A percentile compares a stretch with the other conserved stretches of the same genome.
These are phyloP conservation scores for Gallinago paraguaiae DNA, from an alignment of 2,113 vertebrate species.

Conservation along the genomic window DNA sequence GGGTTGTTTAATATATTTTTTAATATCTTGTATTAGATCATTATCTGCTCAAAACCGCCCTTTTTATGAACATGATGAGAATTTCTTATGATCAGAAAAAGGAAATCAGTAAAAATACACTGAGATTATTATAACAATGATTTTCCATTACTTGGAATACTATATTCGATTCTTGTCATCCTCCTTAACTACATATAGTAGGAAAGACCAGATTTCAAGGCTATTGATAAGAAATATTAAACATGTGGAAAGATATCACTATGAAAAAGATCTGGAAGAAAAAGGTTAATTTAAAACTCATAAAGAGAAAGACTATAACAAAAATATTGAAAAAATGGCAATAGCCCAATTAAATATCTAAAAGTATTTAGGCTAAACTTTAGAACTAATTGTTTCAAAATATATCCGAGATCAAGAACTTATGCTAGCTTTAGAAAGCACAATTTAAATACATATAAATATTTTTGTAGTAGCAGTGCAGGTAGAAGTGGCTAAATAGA, in stretches of 20 bases:
- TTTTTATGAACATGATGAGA: background rate
- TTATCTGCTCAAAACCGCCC: background rate
- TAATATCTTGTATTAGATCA: background rate
- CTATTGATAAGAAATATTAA: background rate
- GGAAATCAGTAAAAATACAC: background rate
- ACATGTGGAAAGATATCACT: background rate
- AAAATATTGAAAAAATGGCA: background rate
- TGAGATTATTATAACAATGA: background rate
- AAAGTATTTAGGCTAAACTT: background rate
- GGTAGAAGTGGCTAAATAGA: background rate
- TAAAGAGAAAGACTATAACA: background rate
- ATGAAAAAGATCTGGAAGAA: background rate
- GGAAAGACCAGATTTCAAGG: background rate
- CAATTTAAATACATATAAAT: background rate
- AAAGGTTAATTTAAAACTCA: background rate
- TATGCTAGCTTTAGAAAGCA: background rate
- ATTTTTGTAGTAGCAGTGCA: background rate
- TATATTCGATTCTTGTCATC: background rate
- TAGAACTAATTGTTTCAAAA: background rate
- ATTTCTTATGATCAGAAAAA: background rate
- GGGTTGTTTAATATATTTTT: background rate
- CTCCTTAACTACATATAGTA: background rate
- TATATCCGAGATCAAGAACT: background rate
- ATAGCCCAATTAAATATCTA: background rate
- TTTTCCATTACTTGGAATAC: background rate